phyloP scores from a whole-genome alignment of 2,888 invertebrate genomes.

The Apocheima hispidaria region DNA sequence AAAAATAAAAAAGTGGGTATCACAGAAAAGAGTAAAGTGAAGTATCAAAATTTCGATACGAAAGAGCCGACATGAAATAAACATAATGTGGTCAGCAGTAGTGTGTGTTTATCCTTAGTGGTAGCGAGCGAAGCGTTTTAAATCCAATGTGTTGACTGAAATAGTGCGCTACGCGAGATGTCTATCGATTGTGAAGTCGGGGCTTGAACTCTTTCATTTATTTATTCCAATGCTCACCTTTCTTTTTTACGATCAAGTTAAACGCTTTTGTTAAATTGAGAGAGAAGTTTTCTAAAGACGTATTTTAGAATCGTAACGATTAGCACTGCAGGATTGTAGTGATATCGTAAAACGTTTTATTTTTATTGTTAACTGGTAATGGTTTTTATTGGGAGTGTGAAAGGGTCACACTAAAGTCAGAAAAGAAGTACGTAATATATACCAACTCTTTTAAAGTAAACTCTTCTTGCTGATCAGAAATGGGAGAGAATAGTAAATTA shows the following conservation, averaged over 20 bases:
- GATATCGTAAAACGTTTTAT: conserved; percentile 22
- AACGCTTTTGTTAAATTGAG: conserved; percentile 30
- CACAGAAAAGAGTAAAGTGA: too few species aligned
- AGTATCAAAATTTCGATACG: too few species aligned
- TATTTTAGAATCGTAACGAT: conserved; percentile 17
- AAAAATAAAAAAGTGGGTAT: too few species aligned
- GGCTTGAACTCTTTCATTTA: conserved; percentile 40
- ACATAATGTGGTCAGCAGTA: conserved; percentile 21
- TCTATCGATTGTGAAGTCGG: not conserved
- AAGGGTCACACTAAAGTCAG: conserved; percentile 5
- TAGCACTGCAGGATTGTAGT: conserved; percentile 13
- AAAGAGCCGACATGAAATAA: too few species aligned
- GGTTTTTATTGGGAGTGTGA: conserved; percentile 4
- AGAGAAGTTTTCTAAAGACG: conserved; percentile 8
- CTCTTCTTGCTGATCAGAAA: too few species aligned
- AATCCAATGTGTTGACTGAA: not conserved
- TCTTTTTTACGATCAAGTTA: conserved; percentile 41
- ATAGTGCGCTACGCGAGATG: not conserved
- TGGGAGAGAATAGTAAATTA: too few species aligned
- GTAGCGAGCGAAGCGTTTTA: not conserved
- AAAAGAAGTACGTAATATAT: not conserved
- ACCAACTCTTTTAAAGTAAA: too few species aligned
- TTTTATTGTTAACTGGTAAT: conserved; percentile 20
- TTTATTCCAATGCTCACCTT: conserved; percentile 49
- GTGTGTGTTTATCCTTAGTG: conserved; percentile 4